phyloP scores from a whole-genome alignment of 2,113 vertebrate species.

The Ardeotis arabs region DNA sequence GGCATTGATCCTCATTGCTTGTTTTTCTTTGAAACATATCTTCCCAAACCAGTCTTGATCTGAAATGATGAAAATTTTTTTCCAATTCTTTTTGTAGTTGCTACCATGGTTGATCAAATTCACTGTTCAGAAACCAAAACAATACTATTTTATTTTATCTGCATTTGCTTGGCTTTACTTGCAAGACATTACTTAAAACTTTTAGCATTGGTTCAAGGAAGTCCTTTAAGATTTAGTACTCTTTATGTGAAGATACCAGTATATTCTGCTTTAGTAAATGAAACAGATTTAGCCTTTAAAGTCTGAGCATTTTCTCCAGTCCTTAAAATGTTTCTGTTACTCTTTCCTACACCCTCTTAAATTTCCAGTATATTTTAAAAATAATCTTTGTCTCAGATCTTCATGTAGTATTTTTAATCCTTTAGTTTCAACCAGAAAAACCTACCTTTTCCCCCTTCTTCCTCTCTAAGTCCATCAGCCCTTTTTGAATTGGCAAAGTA shows the following conservation, averaged over 20 bases:
- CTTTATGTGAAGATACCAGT: not conserved
- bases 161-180: not conserved
- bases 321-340: not conserved
- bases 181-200: not conserved
- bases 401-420: not conserved
- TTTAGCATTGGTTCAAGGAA: not conserved
- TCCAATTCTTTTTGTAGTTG: not conserved
- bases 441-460: rapidly evolving
- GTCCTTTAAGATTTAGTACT: not conserved
- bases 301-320: not conserved
- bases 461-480: not conserved
- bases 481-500: not conserved
- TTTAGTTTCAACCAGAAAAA: not conserved
- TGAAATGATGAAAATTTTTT: not conserved
- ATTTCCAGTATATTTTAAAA: not conserved
- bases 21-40: not conserved
- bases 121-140: not conserved
- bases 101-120: not conserved
- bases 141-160: not conserved
- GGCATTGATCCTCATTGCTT: not conserved
- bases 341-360: not conserved
- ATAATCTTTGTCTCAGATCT: not conserved
- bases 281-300: not conserved
- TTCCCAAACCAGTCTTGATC: not conserved
- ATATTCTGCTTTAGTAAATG: not conserved